Conservation (phyloP, 2,888 invertebrate genomes). For the Bibio marci region DNA sequence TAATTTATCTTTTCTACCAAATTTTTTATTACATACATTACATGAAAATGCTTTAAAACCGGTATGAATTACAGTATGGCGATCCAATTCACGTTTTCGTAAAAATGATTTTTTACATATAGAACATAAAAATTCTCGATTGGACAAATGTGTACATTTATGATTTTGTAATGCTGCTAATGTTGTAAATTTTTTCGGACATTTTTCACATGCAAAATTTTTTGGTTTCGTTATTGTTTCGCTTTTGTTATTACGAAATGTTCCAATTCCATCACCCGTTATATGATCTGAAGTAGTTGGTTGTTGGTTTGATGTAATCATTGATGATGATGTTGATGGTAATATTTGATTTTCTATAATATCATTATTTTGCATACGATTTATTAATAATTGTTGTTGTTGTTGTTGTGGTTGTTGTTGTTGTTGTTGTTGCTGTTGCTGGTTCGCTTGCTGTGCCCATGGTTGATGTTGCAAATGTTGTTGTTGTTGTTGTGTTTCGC, state of each 20-base stretch:
- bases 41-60: constrained; percentile 52
- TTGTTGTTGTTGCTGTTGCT: no score
- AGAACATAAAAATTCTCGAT: constrained; percentile 43
- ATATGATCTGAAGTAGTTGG: constrained; percentile 23
- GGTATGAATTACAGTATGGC: constrained; percentile 48
- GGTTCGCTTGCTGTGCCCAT: no score
- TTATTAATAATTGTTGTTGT: no score
- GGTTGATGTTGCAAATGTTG: no score
- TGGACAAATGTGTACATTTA: constrained; percentile 34
- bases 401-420: no score
- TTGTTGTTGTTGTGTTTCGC: no score
- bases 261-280: constrained; percentile 8
- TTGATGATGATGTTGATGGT: no score
- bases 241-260: not conserved
- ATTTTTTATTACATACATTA: constrained; percentile 45
- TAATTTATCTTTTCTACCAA: constrained; percentile 50
- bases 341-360: no score
- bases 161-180: constrained; percentile 35
- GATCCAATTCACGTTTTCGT: constrained; percentile 49
- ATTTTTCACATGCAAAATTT: constrained; percentile 34
- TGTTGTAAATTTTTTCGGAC: constrained; percentile 34
- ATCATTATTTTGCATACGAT: no score
- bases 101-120: constrained; percentile 50
- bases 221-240: not conserved
- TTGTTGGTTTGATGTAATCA: no score